Evolutionary conservation across 2,113 vertebrate species (phyloP).

Genomic region (Thomomys bottae): DNA sequence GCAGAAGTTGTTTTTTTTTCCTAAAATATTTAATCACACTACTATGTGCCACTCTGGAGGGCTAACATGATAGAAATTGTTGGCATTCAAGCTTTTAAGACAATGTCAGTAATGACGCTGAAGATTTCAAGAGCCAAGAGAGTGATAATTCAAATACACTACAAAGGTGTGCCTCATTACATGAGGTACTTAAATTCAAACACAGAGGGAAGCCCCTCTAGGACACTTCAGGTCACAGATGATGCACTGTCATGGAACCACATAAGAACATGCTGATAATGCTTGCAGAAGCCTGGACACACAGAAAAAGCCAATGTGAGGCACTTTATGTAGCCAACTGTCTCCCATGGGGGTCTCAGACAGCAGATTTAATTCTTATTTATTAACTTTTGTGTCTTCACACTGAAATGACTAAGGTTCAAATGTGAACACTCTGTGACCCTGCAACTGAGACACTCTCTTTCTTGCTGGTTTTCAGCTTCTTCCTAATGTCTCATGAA

Average conservation of each 20-base stretch:
- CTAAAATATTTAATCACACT: neutral
- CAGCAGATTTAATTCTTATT: slow-evolving; percentile 58
- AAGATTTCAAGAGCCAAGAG: neutral
- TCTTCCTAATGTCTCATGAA: slow-evolving; percentile 44
- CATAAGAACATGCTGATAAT: neutral
- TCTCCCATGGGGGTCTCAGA: neutral
- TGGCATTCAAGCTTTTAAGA: neutral
- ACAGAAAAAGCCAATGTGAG: neutral
- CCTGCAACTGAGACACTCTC: neutral
- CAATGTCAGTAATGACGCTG: neutral
- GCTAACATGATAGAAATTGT: neutral
- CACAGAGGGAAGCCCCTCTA: slow-evolving; percentile 21
- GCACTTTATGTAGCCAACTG: slow-evolving; percentile 7
- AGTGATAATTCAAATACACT: slow-evolving; percentile 28
- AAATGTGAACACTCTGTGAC: neutral
- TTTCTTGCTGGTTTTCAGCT: neutral
- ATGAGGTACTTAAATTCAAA: slow-evolving; percentile 9
- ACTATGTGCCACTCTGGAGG: neutral
- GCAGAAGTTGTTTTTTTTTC: neutral
- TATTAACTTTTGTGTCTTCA: slow-evolving; percentile 59
- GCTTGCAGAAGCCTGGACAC: slow-evolving; percentile 13
- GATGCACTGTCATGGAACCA: neutral
- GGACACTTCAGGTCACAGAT: neutral
- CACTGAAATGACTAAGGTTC: neutral
- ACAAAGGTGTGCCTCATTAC: neutral